These are phyloP conservation scores for Heterodera carotae DNA, from an alignment of 1,140 invertebrate genomes.

Conservation along the genomic window DNA sequence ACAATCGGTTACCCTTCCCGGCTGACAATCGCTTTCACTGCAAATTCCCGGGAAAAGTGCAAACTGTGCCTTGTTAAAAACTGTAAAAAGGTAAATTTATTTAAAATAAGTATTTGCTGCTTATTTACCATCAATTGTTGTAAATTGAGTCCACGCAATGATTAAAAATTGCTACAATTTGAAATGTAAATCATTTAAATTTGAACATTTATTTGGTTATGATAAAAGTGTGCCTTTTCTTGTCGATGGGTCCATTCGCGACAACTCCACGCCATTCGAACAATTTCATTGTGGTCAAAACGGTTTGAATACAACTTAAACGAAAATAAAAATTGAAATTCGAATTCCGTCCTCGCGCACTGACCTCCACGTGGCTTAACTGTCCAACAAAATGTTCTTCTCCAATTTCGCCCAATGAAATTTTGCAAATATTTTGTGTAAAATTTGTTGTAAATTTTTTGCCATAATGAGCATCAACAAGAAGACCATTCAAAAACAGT, in stretches of 20 bases:
- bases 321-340: neutral
- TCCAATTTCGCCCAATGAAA: neutral
- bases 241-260: neutral
- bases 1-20: neutral
- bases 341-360: neutral
- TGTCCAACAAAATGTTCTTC: neutral
- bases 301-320: constrained; percentile 18
- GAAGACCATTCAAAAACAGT: neutral
- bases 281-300: neutral
- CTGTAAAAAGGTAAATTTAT: neutral
- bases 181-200: neutral
- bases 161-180: neutral
- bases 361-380: constrained; percentile 5
- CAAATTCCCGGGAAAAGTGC: constrained; percentile 16
- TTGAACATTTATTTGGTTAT: too few species aligned
- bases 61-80: constrained; percentile 9
- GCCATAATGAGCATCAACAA: neutral
- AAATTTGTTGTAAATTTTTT: neutral
- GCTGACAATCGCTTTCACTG: constrained; percentile 8
- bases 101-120: neutral
- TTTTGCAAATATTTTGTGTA: neutral
- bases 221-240: neutral
- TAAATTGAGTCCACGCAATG: constrained; percentile 16
- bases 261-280: neutral
- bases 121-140: neutral